A percentile compares a stretch with the other conserved stretches of the same genome.
Evolutionary conservation across 2,888 invertebrate species (phyloP).

Genomic region (Petrolisthes cinctipes): DNA sequence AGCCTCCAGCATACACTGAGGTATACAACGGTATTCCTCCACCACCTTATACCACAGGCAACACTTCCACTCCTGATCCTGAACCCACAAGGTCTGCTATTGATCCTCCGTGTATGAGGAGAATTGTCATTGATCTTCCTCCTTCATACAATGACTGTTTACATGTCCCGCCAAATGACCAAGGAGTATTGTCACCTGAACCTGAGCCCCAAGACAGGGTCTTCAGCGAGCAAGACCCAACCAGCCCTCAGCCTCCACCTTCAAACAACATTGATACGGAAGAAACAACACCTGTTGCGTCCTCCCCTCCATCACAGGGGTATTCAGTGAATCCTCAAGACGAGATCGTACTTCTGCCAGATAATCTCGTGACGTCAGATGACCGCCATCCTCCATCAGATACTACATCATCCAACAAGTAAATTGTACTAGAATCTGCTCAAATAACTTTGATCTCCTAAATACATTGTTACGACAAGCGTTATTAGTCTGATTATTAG

Average conservation of each 20-base stretch:
- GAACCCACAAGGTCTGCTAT: not conserved
- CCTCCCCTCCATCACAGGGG: too few species aligned
- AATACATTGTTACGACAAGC: too few species aligned
- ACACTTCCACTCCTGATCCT: not conserved
- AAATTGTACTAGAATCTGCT: too few species aligned
- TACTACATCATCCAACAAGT: too few species aligned
- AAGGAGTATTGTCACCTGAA: not conserved
- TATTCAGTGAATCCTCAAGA: too few species aligned
- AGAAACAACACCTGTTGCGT: too few species aligned
- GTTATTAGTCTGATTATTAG: too few species aligned
- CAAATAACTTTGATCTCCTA: too few species aligned
- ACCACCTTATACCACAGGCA: slow-evolving; percentile 41
- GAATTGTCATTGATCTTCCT: slow-evolving; percentile 30
- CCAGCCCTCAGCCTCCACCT: not conserved
- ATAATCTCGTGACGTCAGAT: too few species aligned
- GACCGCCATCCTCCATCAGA: too few species aligned
- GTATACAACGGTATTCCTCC: slow-evolving; percentile 39
- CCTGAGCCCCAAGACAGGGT: not conserved
- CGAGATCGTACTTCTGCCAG: too few species aligned
- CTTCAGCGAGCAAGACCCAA: not conserved
- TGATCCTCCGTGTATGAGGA: not conserved
- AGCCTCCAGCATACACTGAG: slow-evolving; percentile 60
- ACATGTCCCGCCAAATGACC: not conserved
- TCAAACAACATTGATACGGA: too few species aligned
- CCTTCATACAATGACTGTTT: slow-evolving; percentile 49